Conservation (phyloP, 2,888 invertebrate species). For the Allophyes oxyacanthae region DNA sequence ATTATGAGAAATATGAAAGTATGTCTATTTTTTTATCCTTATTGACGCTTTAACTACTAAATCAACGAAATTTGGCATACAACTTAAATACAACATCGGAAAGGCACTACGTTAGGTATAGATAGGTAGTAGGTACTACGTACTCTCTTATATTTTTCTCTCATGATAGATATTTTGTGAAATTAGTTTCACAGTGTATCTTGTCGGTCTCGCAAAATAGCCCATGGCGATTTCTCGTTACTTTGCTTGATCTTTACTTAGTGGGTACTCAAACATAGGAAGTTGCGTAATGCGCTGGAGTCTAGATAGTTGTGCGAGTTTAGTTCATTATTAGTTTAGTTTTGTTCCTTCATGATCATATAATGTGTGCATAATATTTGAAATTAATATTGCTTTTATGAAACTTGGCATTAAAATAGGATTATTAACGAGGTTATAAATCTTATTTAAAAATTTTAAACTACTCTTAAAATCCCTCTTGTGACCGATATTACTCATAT, state of each 20-base stretch:
- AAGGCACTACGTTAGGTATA: too few species aligned
- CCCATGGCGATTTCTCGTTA: conserved; percentile 46
- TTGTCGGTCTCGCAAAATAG: conserved; percentile 35
- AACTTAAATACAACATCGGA: too few species aligned
- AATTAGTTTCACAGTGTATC: conserved; percentile 40
- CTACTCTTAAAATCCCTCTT: too few species aligned
- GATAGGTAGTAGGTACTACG: too few species aligned
- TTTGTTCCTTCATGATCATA: conserved; percentile 27
- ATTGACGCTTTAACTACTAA: too few species aligned
- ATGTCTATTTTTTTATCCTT: too few species aligned
- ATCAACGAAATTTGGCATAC: too few species aligned
- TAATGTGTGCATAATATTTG: conserved; percentile 22
- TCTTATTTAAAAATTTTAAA: too few species aligned
- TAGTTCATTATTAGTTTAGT: conserved; percentile 52
- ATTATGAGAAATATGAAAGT: too few species aligned
- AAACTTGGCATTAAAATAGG: background rate
- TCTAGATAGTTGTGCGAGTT: conserved; percentile 34
- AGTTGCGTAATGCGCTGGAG: conserved; percentile 35
- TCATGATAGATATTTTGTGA: conserved; percentile 31
- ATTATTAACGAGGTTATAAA: too few species aligned
- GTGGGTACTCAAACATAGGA: conserved; percentile 47
- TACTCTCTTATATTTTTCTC: conserved; percentile 6
- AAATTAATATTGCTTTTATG: conserved; percentile 33
- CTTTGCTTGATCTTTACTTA: conserved; percentile 47
- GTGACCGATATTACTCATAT: too few species aligned